Conservation (phyloP, 2,888 invertebrate genomes). For the Aleiodes leptofemur region DNA sequence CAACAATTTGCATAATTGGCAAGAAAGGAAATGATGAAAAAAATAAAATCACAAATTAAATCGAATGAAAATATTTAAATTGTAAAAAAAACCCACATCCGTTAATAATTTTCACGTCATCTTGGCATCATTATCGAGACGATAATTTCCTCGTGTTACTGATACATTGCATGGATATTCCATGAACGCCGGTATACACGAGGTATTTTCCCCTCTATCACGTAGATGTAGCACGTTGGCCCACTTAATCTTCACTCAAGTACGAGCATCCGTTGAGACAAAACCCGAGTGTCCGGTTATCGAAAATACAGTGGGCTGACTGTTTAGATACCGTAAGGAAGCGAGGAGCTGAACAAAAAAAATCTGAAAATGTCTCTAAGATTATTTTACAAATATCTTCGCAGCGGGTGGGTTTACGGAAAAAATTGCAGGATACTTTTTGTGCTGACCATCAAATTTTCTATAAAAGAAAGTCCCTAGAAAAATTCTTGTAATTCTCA, state of each 20-base stretch:
- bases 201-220: constrained; percentile 37
- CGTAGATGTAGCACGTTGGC: constrained; percentile 64
- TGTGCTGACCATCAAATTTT: no score
- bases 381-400: no score
- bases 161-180: background rate
- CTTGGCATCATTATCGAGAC: constrained; percentile 29
- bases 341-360: no score
- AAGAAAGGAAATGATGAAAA: background rate
- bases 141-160: constrained; percentile 28
- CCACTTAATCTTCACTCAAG: constrained; percentile 59
- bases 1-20: background rate
- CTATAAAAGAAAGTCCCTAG: no score
- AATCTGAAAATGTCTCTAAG: no score
- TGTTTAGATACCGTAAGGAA: constrained; percentile 15
- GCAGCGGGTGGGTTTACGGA: no score
- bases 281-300: constrained; percentile 30
- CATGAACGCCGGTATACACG: constrained; percentile 21
- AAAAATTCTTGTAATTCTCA: no score
- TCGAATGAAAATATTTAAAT: background rate
- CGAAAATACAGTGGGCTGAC: constrained; percentile 8
- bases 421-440: no score
- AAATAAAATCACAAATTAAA: background rate
- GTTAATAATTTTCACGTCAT: constrained; percentile 3
- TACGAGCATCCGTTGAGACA: constrained; percentile 22
- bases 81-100: constrained; percentile 8